These are phyloP conservation scores for Montipora foliosa DNA, from an alignment of 64 coral and sea anemone genomes.

Conservation along the genomic window DNA sequence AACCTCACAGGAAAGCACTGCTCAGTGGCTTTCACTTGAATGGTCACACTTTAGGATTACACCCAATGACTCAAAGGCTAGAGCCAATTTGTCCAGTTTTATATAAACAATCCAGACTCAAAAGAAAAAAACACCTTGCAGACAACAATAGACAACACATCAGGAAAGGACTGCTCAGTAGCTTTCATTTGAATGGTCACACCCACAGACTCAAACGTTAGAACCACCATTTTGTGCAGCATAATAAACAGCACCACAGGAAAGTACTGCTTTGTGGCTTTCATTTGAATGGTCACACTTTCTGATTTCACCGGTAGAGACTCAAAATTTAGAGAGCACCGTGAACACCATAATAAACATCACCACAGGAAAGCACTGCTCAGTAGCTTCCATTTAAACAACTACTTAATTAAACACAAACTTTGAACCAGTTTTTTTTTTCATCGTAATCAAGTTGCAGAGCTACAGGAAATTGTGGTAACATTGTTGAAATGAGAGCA, in stretches of 20 bases:
- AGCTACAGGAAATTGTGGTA: background rate
- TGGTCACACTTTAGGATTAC: background rate
- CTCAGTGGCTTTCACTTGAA: too few species aligned
- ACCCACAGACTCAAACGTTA: background rate
- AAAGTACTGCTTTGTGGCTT: background rate
- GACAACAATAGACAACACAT: background rate
- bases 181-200: background rate
- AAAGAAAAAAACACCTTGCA: too few species aligned
- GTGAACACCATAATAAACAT: too few species aligned
- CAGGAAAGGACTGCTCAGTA: background rate
- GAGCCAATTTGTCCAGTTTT: background rate
- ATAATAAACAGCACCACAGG: background rate
- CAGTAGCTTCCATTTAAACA: too few species aligned
- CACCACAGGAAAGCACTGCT: too few species aligned
- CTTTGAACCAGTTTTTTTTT: background rate
- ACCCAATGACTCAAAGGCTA: background rate
- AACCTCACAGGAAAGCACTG: background rate
- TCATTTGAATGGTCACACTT: background rate
- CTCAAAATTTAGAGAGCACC: too few species aligned
- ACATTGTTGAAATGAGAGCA: background rate
- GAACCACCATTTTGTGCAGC: background rate
- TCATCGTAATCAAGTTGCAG: background rate
- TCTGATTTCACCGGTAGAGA: too few species aligned
- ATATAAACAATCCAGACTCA: too few species aligned
- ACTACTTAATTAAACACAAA: background rate